Base-by-base conservation (phyloP, 2,797 vertebrate genomes). In the Hoplostethus atlanticus region DNA sequence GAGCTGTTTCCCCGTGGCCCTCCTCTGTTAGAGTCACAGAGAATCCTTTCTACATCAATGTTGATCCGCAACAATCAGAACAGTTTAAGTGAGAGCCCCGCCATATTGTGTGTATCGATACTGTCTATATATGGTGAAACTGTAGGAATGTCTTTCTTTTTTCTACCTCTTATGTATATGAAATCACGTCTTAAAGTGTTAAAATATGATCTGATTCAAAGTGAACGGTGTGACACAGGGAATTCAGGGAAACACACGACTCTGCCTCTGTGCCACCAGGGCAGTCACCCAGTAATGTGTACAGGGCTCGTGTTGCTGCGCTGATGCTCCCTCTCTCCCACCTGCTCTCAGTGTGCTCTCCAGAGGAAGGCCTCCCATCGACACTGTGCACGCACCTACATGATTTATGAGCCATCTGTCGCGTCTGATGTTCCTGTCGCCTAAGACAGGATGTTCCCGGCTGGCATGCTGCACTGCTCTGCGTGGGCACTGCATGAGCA, bases 371-470 rank as follows among this genome's bases (percentile, higher is more conserved):
- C 84, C 85, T 89, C 90, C 90, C 75, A 77, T 91, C 79, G 79
- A 87, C 87, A 76, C 86, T 58, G 69, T 65, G 81, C 84, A 80
- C 71, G 86, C 89, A 92, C 90, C 86, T 94, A 86, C 90, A 94
- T 94, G 92, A 95, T 94, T 94, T 93, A 94, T 94, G 92, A 94
- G 92, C 94, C 94, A 95, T 95, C 94, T 95, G 95, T 91, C 90
- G 77, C 58, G 73, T 94, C 92, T 93, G 93, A 93, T 94, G 93
- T 91, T 94, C 91, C 90, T 86, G 89, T 89, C 89, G 90, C 81
- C 89, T 74, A 80, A 91, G 89, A 93, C 92, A 90, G 93, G 92
- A 95, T 91, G 92, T 93, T 92, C 89, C 91, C 86, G 83, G 91
- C 90, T 93, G 92, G 91, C 91, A 70, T 79, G 88, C 82, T 71